Conservation (phyloP, 2,888 invertebrate genomes). For the Corbicula japonica region DNA sequence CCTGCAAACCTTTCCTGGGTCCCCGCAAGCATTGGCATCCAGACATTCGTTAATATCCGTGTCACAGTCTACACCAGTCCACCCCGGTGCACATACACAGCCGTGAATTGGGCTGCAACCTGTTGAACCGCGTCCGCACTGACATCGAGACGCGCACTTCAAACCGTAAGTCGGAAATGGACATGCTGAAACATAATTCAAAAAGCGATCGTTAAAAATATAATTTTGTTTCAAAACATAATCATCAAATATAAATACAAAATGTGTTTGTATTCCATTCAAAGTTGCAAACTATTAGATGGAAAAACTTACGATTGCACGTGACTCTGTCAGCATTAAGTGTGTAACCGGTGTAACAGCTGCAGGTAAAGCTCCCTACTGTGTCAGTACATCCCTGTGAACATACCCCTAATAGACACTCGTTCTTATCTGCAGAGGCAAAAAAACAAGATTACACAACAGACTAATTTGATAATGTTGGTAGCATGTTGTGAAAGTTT, state of each 20-base stretch:
- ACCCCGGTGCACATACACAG: slow-evolving; percentile 56
- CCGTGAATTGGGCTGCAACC: slow-evolving; percentile 51
- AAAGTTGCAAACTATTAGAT: no score
- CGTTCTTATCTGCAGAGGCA: slow-evolving; percentile 41
- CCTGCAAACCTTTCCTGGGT: slow-evolving; percentile 53
- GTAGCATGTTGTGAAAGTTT: not conserved
- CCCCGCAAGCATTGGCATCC: slow-evolving; percentile 36
- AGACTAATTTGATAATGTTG: not conserved
- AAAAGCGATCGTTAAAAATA: no score
- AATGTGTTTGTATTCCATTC: no score
- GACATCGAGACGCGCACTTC: slow-evolving; percentile 40
- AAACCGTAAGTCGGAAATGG: slow-evolving; percentile 45
- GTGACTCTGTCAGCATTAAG: slow-evolving; percentile 37
- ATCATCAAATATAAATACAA: no score
- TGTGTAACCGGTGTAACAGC: slow-evolving; percentile 40
- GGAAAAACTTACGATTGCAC: slow-evolving; percentile 47
- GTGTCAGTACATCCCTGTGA: slow-evolving; percentile 44
- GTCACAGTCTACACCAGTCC: slow-evolving; percentile 57
- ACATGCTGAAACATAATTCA: slow-evolving; percentile 54
- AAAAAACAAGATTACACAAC: not conserved
- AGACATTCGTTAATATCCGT: slow-evolving; percentile 55
- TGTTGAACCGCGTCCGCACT: slow-evolving; percentile 38
- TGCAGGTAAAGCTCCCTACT: slow-evolving; percentile 41
- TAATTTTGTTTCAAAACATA: no score
- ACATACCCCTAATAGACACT: slow-evolving; percentile 38